Base-by-base conservation (phyloP, 2,797 vertebrate genomes). In the Pangasius macronema region DNA sequence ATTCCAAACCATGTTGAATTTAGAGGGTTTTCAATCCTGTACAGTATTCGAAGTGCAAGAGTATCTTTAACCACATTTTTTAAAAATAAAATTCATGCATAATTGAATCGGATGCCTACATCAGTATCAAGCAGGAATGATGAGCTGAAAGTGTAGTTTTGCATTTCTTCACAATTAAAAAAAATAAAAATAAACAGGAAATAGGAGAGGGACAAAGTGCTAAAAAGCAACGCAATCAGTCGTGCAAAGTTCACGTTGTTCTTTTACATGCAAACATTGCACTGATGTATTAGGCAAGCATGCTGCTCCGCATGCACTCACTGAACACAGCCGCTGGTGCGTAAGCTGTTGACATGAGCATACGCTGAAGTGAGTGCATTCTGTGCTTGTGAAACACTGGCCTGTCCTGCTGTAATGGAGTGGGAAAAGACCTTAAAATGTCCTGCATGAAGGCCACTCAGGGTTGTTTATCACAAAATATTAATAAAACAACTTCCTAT, bases 401-500 rank as follows among this genome's bases (percentile, higher is more conserved):
- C 70, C 27, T 82, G 68, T 89, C 55, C 30, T n/a, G 73, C 68
- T 72, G 55, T 68, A 89, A 90, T 89, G 67, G 51, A 84, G 49
- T 85, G 73, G 73, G 86, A 90, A 91, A 55, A 88, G 51, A n/a
- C 51, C 46, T 72, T 76, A 65, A 85, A 85, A 68, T 67, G 67
- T 80, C 39, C 67, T 63, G 79, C 36, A 63, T 63, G 22, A 18
- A 63, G 57, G 13, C 59, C 59, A 82, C 5, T 57, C 53, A 36
- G 5, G 8, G 27, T 1, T 30, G 1, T 3, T 57, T 59, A 61
- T 11, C 3, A 42, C 11, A 27, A 27, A 27, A 42, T 72, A 0
- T 42, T 39, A 72, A 3, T 46, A 4, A 24, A 42, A 36, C 42
- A 6, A 46, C 46, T 46, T 42, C 39, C 39, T 22, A 11, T 22